Base-by-base conservation (phyloP, 2,888 invertebrate genomes). In the Blera fallax region DNA sequence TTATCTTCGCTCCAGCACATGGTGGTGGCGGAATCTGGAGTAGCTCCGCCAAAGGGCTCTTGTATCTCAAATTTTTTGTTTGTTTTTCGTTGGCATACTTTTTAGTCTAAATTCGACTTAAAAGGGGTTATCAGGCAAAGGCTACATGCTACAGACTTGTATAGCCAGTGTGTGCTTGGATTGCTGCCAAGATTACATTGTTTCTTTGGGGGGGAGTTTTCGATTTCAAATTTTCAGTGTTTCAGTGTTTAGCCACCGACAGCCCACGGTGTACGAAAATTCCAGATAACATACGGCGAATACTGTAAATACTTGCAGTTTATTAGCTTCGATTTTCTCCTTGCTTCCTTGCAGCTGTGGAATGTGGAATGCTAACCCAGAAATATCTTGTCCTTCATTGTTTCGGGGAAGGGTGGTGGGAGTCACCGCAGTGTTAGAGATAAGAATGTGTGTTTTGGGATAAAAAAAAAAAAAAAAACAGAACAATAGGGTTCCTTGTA, bases 111-210 rank as follows among this genome's bases (percentile, higher is more conserved):
- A 37, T 58, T 58, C 58, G 37, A 58, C 58, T 58, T 58, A 21
- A 34, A 56, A 37, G 58, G 40, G 58, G n/a, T 40, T 37, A 18
- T 37, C 37, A 32, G 56, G 40, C 21, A 16, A 1, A 8, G 8
- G 7, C 32, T 7, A 8, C 14, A 5, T 14, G 7, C 32, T 7
- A 8, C 14, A 5, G 5, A 1, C 40, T 14, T n/a, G 5, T 24
- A 24, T 24, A 24, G 24, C 48, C 16, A 32, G 21, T 18, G 16
- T 58, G 18, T 58, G 37, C 14, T 58, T 58, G 58, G 37, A 58
- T 37, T 37, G 21, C n/a, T 34, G 58, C 58, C 58, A 58, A 58
- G 37, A 37, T 40, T 37, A 58, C 37, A 37, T 58, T 58, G 58
- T 40, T 58, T 27, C 48, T 21, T 21, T 8, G 14, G 18, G 2